These are phyloP conservation scores for Furcifer pardalis DNA, from an alignment of 2,797 vertebrate species.

Conservation along the genomic window DNA sequence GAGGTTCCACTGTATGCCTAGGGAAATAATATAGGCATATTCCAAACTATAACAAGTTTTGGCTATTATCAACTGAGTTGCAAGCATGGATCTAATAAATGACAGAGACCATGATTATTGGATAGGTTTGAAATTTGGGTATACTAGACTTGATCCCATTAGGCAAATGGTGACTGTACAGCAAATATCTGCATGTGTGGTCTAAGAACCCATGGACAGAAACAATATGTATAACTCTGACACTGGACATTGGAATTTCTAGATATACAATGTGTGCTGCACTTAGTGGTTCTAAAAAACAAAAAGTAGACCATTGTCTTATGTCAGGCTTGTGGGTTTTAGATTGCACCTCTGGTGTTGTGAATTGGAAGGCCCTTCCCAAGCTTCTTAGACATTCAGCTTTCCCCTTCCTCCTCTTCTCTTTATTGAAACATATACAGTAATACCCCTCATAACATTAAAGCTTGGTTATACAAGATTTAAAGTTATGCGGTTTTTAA, in stretches of 20 bases:
- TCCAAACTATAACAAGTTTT: not conserved
- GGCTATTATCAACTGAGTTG: not conserved
- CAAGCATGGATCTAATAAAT: not conserved
- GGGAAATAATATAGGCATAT: not conserved
- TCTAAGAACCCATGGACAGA: not conserved
- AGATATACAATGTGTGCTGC: not conserved
- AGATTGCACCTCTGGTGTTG: no score
- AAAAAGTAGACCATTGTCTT: no score
- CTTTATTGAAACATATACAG: no score
- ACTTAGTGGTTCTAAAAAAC: not conserved
- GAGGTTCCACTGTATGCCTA: no score
- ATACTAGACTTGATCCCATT: not conserved
- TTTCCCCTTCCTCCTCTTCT: no score
- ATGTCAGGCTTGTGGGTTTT: no score
- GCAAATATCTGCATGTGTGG: not conserved
- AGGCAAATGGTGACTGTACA: not conserved
- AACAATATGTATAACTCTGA: not conserved
- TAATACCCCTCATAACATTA: no score
- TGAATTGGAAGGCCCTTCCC: no score
- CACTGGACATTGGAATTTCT: not conserved
- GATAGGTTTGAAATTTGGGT: not conserved
- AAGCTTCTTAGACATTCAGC: no score
- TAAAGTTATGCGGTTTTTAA: no score
- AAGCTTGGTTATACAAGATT: no score
- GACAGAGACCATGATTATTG: not conserved